Conservation (phyloP, 2,113 vertebrate species). For the Eurystomus gularis region DNA sequence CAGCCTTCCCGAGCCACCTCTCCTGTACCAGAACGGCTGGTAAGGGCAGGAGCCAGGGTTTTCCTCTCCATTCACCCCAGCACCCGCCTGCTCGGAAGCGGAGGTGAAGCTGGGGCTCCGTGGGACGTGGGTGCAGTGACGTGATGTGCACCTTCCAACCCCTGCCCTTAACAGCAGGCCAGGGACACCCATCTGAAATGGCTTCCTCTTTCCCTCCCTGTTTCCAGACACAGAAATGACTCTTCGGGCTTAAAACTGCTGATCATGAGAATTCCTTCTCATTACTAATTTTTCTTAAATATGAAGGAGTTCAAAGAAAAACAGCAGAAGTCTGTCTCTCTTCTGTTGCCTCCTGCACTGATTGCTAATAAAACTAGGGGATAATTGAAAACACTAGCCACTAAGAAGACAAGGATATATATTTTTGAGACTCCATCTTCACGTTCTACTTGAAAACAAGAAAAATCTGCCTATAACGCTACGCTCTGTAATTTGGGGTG, state of each 20-base stretch:
- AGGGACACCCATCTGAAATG: not conserved
- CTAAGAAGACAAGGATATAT: not conserved
- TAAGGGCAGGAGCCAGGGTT: not conserved
- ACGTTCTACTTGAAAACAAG: not conserved
- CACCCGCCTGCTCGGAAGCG: not conserved
- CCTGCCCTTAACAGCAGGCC: not conserved
- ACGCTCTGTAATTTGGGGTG: not conserved
- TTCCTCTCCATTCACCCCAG: not conserved
- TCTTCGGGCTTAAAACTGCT: slow-evolving; percentile 7
- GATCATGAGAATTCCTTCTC: slow-evolving; percentile 36
- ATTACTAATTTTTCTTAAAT: slow-evolving; percentile 27
- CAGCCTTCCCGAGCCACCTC: not conserved
- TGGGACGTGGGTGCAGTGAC: not conserved
- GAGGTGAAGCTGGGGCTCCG: not conserved
- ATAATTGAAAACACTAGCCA: slow-evolving; percentile 55
- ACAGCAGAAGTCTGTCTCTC: slow-evolving; percentile 27
- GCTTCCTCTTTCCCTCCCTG: not conserved
- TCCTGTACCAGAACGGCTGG: not conserved
- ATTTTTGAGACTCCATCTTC: not conserved
- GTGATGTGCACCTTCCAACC: fast-evolving
- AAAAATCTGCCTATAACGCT: not conserved
- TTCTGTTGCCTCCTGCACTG: slow-evolving; percentile 2
- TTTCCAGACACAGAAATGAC: slow-evolving; percentile 15
- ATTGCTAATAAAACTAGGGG: slow-evolving; percentile 19
- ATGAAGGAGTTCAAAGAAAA: slow-evolving; percentile 45